Evolutionary conservation across 64 coral and sea anemone species (phyloP).

Genomic region (Montipora sp.): DNA sequence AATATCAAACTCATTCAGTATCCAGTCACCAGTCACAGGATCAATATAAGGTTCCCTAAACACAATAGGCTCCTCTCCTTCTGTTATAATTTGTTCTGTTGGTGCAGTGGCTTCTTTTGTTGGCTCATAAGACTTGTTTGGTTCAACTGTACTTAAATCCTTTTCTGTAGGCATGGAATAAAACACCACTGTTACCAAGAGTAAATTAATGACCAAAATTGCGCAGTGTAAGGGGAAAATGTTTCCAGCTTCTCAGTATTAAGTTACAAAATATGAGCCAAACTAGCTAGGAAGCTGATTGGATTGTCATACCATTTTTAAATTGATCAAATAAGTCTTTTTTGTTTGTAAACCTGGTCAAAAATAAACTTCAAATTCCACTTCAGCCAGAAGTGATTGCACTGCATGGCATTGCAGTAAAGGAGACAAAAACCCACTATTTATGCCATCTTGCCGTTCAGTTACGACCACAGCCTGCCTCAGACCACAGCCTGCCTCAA

Average conservation of each 20-base stretch:
- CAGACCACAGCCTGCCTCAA: too few species aligned
- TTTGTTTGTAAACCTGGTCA: too few species aligned
- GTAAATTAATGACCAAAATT: not conserved
- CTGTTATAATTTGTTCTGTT: not conserved
- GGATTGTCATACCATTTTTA: not conserved
- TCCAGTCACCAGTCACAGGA: slow-evolving; percentile 65
- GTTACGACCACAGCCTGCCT: too few species aligned
- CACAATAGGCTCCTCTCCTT: not conserved
- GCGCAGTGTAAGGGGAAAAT: not conserved
- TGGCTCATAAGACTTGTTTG: not conserved
- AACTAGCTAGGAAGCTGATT: not conserved
- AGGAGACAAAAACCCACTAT: too few species aligned
- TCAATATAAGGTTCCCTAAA: slow-evolving; percentile 76
- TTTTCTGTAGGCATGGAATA: not conserved
- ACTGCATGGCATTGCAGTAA: too few species aligned
- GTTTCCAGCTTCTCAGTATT: too few species aligned
- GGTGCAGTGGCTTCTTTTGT: not conserved
- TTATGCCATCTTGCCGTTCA: too few species aligned
- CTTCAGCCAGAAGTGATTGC: too few species aligned
- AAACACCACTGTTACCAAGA: not conserved
- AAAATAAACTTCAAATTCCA: too few species aligned
- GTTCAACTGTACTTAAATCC: too few species aligned
- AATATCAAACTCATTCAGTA: slow-evolving; percentile 84
- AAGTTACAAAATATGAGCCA: too few species aligned
- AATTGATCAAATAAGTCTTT: too few species aligned